Evolutionary conservation across 2,797 vertebrate species (phyloP).

Genomic region (Anguilla megastoma): DNA sequence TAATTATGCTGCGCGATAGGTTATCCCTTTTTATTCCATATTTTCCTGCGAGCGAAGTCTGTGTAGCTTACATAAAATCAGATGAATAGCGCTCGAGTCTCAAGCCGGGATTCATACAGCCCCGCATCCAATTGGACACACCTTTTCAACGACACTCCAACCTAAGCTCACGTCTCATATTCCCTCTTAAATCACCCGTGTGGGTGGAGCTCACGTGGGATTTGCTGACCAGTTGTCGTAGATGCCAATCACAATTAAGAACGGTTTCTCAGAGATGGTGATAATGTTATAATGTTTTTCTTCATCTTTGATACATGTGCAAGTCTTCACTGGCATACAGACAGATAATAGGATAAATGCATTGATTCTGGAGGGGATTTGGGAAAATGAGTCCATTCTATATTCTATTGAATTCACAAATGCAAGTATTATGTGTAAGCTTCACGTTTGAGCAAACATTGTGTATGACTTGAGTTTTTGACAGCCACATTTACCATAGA

Average conservation of each 20-base stretch:
- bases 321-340: not conserved
- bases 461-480: not conserved
- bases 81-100: too few relatives aligned
- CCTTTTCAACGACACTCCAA: too few relatives aligned
- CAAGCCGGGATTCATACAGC: too few relatives aligned
- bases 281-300: not conserved
- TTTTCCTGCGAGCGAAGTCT: too few relatives aligned
- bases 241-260: not conserved
- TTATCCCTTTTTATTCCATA: too few relatives aligned
- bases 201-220: not conserved
- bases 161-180: too few relatives aligned
- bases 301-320: not conserved
- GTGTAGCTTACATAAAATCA: too few relatives aligned
- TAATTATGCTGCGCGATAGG: too few relatives aligned
- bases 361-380: not conserved
- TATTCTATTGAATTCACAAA: not conserved
- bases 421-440: not conserved
- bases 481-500: not conserved
- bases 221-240: not conserved
- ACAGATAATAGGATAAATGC: not conserved
- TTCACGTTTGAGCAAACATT: not conserved
- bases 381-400: not conserved
- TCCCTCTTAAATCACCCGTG: too few relatives aligned
- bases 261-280: not conserved
- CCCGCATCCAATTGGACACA: too few relatives aligned